Conservation (phyloP, 2,888 invertebrate species). For the Rosalia funebris region DNA sequence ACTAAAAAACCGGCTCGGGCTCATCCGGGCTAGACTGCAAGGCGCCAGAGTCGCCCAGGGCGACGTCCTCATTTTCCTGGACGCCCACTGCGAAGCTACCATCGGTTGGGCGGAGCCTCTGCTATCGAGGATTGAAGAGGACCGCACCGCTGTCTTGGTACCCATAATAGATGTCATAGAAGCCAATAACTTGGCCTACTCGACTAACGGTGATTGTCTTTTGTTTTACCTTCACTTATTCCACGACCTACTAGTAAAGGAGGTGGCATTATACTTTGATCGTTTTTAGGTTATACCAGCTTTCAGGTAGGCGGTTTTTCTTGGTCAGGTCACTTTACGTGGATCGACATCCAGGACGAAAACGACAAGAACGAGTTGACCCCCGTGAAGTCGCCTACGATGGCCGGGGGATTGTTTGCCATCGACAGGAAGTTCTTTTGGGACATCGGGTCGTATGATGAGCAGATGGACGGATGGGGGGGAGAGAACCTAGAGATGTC, state of each 20-base stretch:
- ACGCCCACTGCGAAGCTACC: constrained; percentile 91
- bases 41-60: constrained; percentile 87
- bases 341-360: constrained; percentile 81
- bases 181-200: constrained; percentile 80
- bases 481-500: constrained; percentile 98
- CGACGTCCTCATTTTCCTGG: constrained; percentile 85
- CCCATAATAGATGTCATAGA: constrained; percentile 97
- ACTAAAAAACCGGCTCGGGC: constrained; percentile 79
- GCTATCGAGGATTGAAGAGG: constrained; percentile 83
- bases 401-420: constrained; percentile 98
- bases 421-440: constrained; percentile 93
- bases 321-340: constrained; percentile 93
- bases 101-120: constrained; percentile 89
- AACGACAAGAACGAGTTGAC: constrained; percentile 71
- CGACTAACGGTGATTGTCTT: constrained; percentile 66
- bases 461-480: constrained; percentile 97
- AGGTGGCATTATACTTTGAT: too few relatives aligned
- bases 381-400: constrained; percentile 89
- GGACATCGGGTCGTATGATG: constrained; percentile 93
- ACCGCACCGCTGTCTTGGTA: constrained; percentile 82
- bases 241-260: too few relatives aligned
- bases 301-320: constrained; percentile 84
- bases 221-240: too few relatives aligned
- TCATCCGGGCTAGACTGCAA: constrained; percentile 89
- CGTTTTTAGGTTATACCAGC: constrained; percentile 57